Percentiles rank a stretch among this genome's conserved stretches.
These are phyloP conservation scores for Mycteria americana DNA, from an alignment of 2,797 vertebrate species.

Conservation along the genomic window DNA sequence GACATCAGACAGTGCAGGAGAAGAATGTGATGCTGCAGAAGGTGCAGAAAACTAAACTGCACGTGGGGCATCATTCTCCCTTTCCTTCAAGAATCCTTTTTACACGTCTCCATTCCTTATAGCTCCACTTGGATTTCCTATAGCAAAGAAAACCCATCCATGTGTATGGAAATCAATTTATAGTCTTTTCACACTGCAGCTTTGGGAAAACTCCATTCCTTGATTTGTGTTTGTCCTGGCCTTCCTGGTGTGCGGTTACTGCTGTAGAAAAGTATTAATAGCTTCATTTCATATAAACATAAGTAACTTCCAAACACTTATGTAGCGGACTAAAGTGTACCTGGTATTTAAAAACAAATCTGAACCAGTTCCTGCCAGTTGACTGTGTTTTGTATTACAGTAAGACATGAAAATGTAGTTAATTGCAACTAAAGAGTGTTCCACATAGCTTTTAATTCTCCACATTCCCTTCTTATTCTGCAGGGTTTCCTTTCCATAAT, in stretches of 20 bases:
- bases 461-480: constrained; percentile 68
- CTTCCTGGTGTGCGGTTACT: constrained; percentile 92
- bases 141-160: constrained; percentile 86
- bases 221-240: constrained; percentile 86
- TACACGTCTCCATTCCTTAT: constrained; percentile 96
- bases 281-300: constrained; percentile 87
- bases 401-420: constrained; percentile 74
- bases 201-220: constrained; percentile 87
- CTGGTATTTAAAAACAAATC: constrained; percentile 78
- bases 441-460: constrained; percentile 65
- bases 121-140: constrained; percentile 88
- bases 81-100: constrained; percentile 84
- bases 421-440: constrained; percentile 73
- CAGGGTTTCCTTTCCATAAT: constrained; percentile 67
- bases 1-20: constrained; percentile 90
- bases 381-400: constrained; percentile 80
- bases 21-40: constrained; percentile 88
- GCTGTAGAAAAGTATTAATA: constrained; percentile 91
- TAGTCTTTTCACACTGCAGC: constrained; percentile 88
- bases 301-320: constrained; percentile 80
- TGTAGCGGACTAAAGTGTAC: constrained; percentile 76
- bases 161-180: constrained; percentile 83
- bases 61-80: constrained; percentile 66
- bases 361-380: constrained; percentile 77
- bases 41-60: constrained; percentile 84